Conservation (phyloP, 2,797 vertebrate species). For the Danio jaintianensis region DNA sequence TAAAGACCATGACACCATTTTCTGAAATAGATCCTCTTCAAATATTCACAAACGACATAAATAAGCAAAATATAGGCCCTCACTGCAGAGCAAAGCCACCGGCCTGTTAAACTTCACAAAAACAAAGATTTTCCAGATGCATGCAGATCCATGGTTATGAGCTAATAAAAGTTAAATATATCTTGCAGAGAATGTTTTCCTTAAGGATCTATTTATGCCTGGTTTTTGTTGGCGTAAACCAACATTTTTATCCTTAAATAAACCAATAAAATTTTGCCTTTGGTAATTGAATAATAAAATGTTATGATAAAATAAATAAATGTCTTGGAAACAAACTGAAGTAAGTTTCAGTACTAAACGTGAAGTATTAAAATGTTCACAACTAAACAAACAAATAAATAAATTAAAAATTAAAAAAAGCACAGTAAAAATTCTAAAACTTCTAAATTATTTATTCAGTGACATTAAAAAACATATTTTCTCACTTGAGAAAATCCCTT, state of each 20-base stretch:
- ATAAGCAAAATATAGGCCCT: slow-evolving; percentile 47
- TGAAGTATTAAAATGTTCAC: neutral
- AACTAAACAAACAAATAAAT: neutral
- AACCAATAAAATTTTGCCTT: no score
- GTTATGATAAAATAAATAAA: neutral
- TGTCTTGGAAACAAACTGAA: neutral
- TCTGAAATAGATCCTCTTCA: slow-evolving; percentile 62
- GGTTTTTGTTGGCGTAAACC: no score
- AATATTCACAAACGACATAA: slow-evolving; percentile 56
- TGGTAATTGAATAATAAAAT: no score
- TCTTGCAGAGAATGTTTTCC: no score
- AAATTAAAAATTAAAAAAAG: no score
- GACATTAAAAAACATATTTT: no score
- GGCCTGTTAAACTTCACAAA: neutral
- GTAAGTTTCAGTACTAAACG: neutral
- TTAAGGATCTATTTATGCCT: no score
- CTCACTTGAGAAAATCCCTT: no score
- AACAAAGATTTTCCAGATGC: neutral
- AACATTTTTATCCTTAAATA: no score
- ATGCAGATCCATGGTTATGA: neutral
- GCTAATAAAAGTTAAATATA: neutral
- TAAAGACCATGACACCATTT: slow-evolving; percentile 57
- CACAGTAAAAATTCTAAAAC: no score
- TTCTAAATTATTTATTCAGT: no score
- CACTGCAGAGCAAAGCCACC: neutral